Conservation (phyloP, 2,113 vertebrate genomes). For the Thamnophis sirtalis region DNA sequence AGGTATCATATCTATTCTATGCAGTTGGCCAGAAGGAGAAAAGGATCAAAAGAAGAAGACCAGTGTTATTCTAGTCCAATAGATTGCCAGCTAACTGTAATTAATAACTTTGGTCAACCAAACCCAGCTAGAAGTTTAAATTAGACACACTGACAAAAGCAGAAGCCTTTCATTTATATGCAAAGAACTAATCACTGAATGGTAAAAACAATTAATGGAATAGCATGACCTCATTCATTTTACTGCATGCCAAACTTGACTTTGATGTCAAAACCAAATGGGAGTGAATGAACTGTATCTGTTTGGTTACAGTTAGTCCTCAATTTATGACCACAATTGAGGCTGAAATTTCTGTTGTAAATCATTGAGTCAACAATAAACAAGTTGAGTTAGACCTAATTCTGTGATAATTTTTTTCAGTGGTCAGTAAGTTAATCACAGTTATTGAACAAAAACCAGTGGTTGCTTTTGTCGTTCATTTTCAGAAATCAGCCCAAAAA, state of each 20-base stretch:
- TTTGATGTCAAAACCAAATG: neutral
- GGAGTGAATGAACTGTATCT: neutral
- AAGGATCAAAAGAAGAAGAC: neutral
- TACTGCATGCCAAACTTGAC: neutral
- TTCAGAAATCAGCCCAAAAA: neutral
- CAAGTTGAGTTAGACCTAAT: neutral
- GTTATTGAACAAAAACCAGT: neutral
- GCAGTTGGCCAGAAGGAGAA: neutral
- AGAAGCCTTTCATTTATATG: neutral
- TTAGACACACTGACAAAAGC: neutral
- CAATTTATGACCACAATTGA: neutral
- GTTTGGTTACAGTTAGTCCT: neutral
- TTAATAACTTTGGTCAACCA: neutral
- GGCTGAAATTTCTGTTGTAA: neutral
- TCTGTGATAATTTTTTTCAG: neutral
- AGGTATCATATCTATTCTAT: neutral
- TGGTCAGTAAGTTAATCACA: neutral
- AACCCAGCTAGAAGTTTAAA: neutral
- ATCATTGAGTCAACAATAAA: neutral
- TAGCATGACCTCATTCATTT: neutral
- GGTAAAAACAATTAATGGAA: neutral
- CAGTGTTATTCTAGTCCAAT: neutral
- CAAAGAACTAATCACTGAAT: neutral
- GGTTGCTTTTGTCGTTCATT: neutral
- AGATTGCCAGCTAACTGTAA: neutral